These are phyloP conservation scores for Caenorhabditis imperialis DNA, from an alignment of 2,888 invertebrate genomes.

Conservation along the genomic window DNA sequence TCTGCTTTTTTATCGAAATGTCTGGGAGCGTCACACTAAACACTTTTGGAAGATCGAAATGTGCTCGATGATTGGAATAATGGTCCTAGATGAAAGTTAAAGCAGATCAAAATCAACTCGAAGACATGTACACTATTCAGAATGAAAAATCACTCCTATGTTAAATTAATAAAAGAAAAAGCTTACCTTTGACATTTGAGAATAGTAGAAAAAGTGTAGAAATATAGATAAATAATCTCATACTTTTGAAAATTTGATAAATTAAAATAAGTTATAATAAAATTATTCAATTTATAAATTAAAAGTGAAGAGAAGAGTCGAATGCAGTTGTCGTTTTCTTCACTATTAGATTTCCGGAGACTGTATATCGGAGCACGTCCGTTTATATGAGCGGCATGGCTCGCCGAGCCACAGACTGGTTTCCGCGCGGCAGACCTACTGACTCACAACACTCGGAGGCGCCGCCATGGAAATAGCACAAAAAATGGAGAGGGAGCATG, in stretches of 20 bases:
- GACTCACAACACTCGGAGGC: constrained; percentile 33
- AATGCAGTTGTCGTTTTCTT: constrained; percentile 29
- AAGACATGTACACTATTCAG: constrained; percentile 5
- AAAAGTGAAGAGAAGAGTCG: constrained; percentile 21
- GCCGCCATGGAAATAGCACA: background rate
- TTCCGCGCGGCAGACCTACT: constrained; percentile 31
- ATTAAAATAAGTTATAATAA: too few species aligned
- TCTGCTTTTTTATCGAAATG: constrained; percentile 21
- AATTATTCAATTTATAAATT: too few species aligned
- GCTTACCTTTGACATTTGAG: constrained; percentile 23
- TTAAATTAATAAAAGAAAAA: constrained; percentile 3
- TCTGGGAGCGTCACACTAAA: constrained; percentile 15
- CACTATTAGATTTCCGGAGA: constrained; percentile 46
- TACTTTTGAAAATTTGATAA: too few species aligned
- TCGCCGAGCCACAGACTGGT: constrained; percentile 36
- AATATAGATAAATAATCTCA: constrained; percentile 12
- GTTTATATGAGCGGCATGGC: constrained; percentile 50
- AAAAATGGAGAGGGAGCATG: constrained; percentile 10
- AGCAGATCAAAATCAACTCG: too few species aligned
- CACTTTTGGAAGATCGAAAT: constrained; percentile 1
- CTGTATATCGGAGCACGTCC: constrained; percentile 52
- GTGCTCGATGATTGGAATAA: constrained; percentile 1
- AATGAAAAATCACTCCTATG: background rate
- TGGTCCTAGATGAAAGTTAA: constrained; percentile 3
- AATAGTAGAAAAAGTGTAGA: constrained; percentile 13